phyloP scores from a whole-genome alignment of 2,888 invertebrate genomes.

The Ophion costatus region DNA sequence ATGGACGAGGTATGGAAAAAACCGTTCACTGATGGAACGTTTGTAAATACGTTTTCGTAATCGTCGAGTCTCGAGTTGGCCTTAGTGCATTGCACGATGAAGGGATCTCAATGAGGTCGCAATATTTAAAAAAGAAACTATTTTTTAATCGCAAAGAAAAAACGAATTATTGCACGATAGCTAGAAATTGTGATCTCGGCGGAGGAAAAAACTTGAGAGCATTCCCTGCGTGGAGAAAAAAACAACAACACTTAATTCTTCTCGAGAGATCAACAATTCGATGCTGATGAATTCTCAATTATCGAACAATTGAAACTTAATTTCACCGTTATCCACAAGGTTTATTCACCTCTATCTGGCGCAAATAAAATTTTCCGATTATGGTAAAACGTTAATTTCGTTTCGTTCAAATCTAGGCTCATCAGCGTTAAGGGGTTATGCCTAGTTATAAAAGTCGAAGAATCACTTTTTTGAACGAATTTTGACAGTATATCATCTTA shows the following conservation, averaged over 20 bases:
- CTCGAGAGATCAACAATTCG: background rate
- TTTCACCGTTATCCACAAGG: background rate
- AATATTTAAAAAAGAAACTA: background rate
- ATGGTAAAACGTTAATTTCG: background rate
- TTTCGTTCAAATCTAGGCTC: background rate
- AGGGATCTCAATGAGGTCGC: background rate
- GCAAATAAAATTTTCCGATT: background rate
- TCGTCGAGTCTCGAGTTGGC: background rate
- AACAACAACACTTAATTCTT: background rate
- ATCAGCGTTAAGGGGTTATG: background rate
- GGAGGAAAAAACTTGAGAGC: background rate
- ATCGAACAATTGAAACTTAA: background rate
- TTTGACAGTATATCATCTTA: no score
- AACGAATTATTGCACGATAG: constrained; percentile 16
- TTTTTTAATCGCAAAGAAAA: background rate
- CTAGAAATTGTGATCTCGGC: background rate
- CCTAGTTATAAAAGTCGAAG: no score
- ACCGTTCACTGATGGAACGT: background rate
- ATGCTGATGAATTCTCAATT: background rate
- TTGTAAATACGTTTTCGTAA: background rate
- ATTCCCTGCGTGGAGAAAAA: background rate
- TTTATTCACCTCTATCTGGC: background rate
- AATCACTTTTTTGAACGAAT: no score
- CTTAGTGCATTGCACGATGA: background rate
- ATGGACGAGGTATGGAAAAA: constrained; percentile 16